A percentile compares a stretch with the other conserved stretches of the same genome.
These are phyloP conservation scores for Mormyrus lacerda DNA, from an alignment of 2,113 vertebrate species.

Conservation along the genomic window DNA sequence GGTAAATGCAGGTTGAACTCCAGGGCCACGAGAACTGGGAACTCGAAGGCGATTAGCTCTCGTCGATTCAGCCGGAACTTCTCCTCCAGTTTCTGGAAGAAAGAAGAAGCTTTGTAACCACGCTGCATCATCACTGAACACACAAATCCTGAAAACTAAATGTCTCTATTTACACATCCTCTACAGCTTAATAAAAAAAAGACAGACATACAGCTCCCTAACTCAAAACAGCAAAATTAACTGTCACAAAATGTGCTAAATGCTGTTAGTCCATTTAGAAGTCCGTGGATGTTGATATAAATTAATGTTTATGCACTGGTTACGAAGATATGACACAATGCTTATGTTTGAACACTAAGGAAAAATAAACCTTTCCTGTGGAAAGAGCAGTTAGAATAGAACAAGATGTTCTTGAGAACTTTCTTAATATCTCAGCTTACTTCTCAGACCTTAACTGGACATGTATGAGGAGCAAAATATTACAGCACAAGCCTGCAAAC, in stretches of 20 bases:
- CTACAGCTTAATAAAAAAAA: neutral
- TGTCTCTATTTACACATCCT: neutral
- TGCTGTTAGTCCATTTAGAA: neutral
- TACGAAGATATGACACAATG: neutral
- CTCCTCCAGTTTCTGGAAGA: constrained; percentile 91
- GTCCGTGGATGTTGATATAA: neutral
- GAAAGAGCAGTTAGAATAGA: neutral
- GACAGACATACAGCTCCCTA: neutral
- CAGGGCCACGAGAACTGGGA: constrained; percentile 91
- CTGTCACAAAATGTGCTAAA: neutral
- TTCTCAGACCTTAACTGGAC: neutral
- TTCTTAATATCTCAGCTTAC: neutral
- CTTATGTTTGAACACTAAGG: neutral
- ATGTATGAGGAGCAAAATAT: neutral
- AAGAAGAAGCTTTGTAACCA: neutral
- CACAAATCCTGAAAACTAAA: neutral
- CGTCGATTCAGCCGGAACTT: constrained; percentile 89
- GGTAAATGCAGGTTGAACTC: constrained; percentile 96
- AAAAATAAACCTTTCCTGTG: neutral
- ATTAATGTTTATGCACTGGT: neutral
- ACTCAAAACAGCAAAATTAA: neutral
- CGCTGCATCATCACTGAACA: too few relatives aligned
- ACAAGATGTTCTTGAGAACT: neutral
- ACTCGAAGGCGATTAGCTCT: constrained; percentile 95
- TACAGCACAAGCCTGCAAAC: neutral